Evolutionary conservation across 2,888 invertebrate genomes (phyloP).

Genomic region (Nymphalis urticae): DNA sequence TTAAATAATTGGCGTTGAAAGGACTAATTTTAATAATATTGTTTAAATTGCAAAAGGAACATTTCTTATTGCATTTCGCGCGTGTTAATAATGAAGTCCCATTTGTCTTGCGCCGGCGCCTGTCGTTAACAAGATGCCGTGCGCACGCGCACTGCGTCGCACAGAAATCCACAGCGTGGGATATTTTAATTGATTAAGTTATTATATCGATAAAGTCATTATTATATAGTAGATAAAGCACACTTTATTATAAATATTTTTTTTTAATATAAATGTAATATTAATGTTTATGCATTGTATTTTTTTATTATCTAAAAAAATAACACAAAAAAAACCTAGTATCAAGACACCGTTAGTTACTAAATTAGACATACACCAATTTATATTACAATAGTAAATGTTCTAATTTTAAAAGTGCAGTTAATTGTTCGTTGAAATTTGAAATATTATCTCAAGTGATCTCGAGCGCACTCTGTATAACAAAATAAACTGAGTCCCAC

Average conservation of each 20-base stretch:
- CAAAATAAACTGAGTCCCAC: constrained; percentile 32
- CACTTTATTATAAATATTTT: too few relatives aligned
- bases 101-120: constrained; percentile 60
- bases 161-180: constrained; percentile 14
- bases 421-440: not conserved
- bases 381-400: not conserved
- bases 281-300: too few relatives aligned
- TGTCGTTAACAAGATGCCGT: constrained; percentile 51
- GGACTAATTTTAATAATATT: constrained; percentile 22
- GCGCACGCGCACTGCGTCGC: constrained; percentile 43
- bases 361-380: not conserved
- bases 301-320: too few relatives aligned
- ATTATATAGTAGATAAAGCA: too few relatives aligned
- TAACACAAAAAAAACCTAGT: too few relatives aligned
- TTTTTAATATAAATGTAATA: too few relatives aligned
- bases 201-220: constrained; percentile 1
- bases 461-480: constrained; percentile 27
- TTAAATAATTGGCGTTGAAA: constrained; percentile 22
- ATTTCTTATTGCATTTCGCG: constrained; percentile 39
- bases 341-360: too few relatives aligned
- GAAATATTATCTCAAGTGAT: constrained; percentile 5
- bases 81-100: constrained; percentile 55
- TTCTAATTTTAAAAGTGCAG: not conserved
- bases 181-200: constrained; percentile 14
- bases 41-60: constrained; percentile 27